Conservation (phyloP, 1,140 invertebrate genomes). For the Pectinophora gossypiella region DNA sequence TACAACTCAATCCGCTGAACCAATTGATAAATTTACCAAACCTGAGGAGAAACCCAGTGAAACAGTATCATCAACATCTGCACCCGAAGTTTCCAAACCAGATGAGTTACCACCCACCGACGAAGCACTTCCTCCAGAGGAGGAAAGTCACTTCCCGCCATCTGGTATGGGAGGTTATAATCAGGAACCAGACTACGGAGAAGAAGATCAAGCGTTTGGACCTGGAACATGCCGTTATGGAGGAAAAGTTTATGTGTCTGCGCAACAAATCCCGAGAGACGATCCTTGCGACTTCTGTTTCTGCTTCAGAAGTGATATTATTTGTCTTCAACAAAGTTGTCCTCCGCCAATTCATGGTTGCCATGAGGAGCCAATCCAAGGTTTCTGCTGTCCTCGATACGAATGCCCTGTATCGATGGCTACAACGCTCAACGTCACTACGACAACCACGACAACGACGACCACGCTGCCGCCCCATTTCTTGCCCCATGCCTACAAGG, state of each 20-base stretch:
- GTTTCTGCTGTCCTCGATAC: conserved; percentile 96
- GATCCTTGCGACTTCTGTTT: conserved; percentile 98
- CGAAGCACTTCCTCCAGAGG: conserved; percentile 45
- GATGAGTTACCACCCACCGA: conserved; percentile 42
- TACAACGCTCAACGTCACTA: conserved; percentile 85
- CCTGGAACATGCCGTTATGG: conserved; percentile 93
- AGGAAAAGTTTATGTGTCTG: conserved; percentile 93
- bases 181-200: conserved; percentile 81
- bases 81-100: conserved; percentile 42
- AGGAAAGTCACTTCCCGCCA: conserved; percentile 54
- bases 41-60: conserved; percentile 34
- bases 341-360: conserved; percentile 94
- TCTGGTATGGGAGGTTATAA: conserved; percentile 72
- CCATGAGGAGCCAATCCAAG: conserved; percentile 92
- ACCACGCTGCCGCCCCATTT: conserved; percentile 90
- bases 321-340: conserved; percentile 95
- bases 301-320: conserved; percentile 97
- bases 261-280: conserved; percentile 94
- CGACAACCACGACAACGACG: conserved; percentile 90
- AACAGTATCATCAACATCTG: conserved; percentile 14
- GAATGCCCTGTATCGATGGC: conserved; percentile 94
- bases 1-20: conserved; percentile 22
- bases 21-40: conserved; percentile 28
- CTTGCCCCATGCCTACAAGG: conserved; percentile 85
- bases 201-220: conserved; percentile 85